Percentiles rank a stretch among this genome's conserved stretches.
These are phyloP conservation scores for Aricia agestis DNA, from an alignment of 1,140 invertebrate species.

Conservation along the genomic window DNA sequence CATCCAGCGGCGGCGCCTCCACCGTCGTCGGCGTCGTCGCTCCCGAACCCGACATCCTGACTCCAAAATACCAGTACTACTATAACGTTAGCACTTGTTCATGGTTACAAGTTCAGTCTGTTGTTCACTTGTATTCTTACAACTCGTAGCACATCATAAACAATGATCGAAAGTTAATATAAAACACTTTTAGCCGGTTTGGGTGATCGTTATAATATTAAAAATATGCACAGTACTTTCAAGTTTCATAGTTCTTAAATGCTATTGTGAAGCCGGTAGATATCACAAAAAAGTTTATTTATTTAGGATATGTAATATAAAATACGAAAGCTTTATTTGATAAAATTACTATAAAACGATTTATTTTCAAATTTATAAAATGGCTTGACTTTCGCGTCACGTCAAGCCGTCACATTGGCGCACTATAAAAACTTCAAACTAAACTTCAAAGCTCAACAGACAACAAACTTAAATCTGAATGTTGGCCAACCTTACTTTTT, in stretches of 20 bases:
- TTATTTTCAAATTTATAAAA: background rate
- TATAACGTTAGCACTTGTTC: constrained; percentile 13
- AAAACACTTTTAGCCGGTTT: background rate
- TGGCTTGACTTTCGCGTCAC: no score
- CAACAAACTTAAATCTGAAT: no score
- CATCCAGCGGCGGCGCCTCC: constrained; percentile 47
- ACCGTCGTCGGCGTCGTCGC: constrained; percentile 47
- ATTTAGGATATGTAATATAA: background rate
- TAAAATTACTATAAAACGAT: background rate
- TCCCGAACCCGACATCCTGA: constrained; percentile 42
- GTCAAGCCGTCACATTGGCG: no score
- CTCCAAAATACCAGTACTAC: constrained; percentile 15
- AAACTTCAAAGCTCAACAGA: no score
- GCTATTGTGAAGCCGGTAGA: background rate
- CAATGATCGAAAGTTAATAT: background rate
- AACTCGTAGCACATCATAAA: background rate
- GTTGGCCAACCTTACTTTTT: no score
- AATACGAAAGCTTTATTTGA: background rate
- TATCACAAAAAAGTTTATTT: background rate
- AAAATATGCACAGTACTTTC: background rate
- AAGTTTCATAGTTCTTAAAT: background rate
- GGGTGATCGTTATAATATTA: constrained; percentile 1
- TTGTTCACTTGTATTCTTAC: background rate
- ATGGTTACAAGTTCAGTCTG: background rate
- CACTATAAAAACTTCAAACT: no score